These are phyloP conservation scores for Temnothorax longispinosus DNA, from an alignment of 1,140 invertebrate species.

Conservation along the genomic window DNA sequence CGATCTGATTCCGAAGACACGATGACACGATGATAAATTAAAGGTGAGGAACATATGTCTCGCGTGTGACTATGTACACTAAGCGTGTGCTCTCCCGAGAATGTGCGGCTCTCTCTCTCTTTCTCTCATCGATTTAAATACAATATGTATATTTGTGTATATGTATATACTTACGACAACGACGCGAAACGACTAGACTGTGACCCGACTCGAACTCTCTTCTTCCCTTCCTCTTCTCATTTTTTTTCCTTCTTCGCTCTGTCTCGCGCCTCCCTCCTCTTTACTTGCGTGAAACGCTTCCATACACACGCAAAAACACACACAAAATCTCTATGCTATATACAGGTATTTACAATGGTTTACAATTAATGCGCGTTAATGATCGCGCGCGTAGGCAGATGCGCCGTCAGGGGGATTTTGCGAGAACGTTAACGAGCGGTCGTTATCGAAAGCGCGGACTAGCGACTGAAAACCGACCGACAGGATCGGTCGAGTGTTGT, in stretches of 20 bases:
- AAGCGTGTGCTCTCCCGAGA: constrained; percentile 55
- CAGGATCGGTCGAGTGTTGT: background rate
- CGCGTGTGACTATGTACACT: constrained; percentile 51
- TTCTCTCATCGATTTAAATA: constrained; percentile 14
- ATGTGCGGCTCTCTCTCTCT: background rate
- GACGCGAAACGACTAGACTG: constrained; percentile 59
- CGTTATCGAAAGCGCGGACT: constrained; percentile 29
- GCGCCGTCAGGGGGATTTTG: constrained; percentile 43
- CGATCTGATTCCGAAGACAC: constrained; percentile 43
- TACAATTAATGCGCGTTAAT: constrained; percentile 66
- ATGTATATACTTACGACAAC: constrained; percentile 49
- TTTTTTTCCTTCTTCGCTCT: background rate
- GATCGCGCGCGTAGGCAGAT: constrained; percentile 53
- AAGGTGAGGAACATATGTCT: constrained; percentile 52
- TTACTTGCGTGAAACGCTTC: constrained; percentile 12
- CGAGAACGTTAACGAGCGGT: constrained; percentile 49
- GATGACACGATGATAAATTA: constrained; percentile 46
- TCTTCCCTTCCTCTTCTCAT: background rate
- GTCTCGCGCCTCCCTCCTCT: constrained; percentile 29
- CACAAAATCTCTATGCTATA: constrained; percentile 43
- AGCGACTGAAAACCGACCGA: constrained; percentile 31
- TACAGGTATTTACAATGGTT: constrained; percentile 68
- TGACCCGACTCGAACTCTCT: constrained; percentile 36
- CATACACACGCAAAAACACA: constrained; percentile 35
- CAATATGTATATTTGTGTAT: constrained; percentile 50